Base-by-base conservation (phyloP, 2,113 vertebrate genomes). In the Periophthalmodon schlosseri region DNA sequence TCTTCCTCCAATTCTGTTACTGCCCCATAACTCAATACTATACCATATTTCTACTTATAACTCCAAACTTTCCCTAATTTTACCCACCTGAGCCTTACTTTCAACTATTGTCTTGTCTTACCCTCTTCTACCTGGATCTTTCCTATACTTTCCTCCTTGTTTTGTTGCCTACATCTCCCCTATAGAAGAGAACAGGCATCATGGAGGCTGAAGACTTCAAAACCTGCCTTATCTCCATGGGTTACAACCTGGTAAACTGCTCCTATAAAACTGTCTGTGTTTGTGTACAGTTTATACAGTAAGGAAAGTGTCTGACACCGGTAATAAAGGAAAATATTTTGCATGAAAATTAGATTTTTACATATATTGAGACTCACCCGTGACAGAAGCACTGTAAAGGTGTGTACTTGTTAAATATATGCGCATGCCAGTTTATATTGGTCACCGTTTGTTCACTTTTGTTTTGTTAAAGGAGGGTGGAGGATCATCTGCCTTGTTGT, bases 201-300 rank as follows among this genome's bases (percentile, higher is more conserved):
- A 97, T 99, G 98, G 98, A 99, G 89, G 94, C 94, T 82, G 98
- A 99, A 93, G 98, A 99, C 96, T 99, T 98, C 96, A 96, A 95
- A 93, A 96, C 97, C 95, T 99, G 96, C 95, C 98, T 99, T 93
- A 99, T 99, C 97, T 98, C 98, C 96, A 95, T 99, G 95, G 98
- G 97, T 96, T 98, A 98, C 95, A 94, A 93, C 89, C 93, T 94
- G 94, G 94, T 94, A 94, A 94, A 92, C 77, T 81, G 66, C 67
- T 77, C 75, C 76, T 73, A 85, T 78, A 64, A 76, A 28, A 28
- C 5, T 72, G 54, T 83, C 77, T 78, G 54, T 79, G 71, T 73
- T 24, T 85, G 70, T 81, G 69, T 49, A 61, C 74, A 76, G 64
- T 24, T 60, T 24, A 44, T 57, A 28, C 60, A 54, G 61, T 63